Evolutionary conservation across 2,797 vertebrate species (phyloP), one percentile per base, ranked within the genome.

Genomic region (Todus mexicanus): DNA sequence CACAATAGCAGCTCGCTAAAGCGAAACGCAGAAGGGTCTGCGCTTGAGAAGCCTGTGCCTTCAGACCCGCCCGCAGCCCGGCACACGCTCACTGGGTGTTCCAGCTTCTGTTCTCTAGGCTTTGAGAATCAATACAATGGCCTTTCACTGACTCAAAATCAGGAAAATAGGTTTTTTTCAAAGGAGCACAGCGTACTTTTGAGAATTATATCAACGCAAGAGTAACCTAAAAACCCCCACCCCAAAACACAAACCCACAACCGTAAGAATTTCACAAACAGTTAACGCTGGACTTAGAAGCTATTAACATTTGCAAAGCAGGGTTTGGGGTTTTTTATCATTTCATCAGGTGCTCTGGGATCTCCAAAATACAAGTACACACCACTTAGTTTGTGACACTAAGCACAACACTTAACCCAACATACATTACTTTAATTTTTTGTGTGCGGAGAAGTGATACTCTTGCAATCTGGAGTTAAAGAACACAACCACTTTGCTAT

Each of bases 1-100:
- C 78, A 94, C 94, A 94, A 94, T 82, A 90, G 92, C 80, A 76
- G 83, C 89, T 82, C n/a, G 11, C 76, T 85, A 27, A 70, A 83
- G 79, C 35, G 35, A 75, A 53, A 65, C 64, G 29, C 85, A 31
- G 14, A 73, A 70, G 82, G 88, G 83, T 57, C 89, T 75, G 84
- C 4, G 53, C 85, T 75, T 15, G 25, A 72, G 76, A 21, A 64
- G 63, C 43, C 91, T 1, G 51, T 14, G 89, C 89, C 91, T 75
- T 16, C 91, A 80, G 71, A 87, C 21, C 43, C 43, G 18, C 72
- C 37, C 0, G 23, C 87, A 89, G 92, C 72, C 78, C 22, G 7
- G 60, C 81, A 33, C 40, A 7, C 37, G 2, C 89, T 87, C 76
- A 2, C 77, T 63, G 84, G 66, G 70, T 54, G 69, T 89, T 68